Evolutionary conservation across 92 coral and sea anemone species (phyloP), one percentile per base, ranked within the genome.

Genomic region (Parazoanthus atlanticus): DNA sequence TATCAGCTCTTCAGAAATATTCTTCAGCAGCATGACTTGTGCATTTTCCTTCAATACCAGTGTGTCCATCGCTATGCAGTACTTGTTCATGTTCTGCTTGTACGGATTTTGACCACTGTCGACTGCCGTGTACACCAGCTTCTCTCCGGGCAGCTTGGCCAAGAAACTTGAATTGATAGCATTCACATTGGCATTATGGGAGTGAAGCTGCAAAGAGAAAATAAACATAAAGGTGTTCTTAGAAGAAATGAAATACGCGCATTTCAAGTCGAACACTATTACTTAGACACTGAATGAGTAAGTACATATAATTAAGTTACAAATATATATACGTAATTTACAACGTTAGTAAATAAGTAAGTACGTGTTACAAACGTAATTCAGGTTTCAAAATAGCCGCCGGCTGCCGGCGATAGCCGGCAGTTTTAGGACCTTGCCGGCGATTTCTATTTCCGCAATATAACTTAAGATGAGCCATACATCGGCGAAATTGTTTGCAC

Each of bases 21-120:
- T 92, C 86, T 92, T 92, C 26, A 92, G 79, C 23, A 92, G 47
- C 94, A 92, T 92, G 38, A 92, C 94, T 74, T 92, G 94, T 36
- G 94, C 94, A 32, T 91, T 88, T 28, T 79, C 76, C 86, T 89
- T 92, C 28, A 92, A 78, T 11, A 92, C 90, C 76, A 92, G 89
- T 76, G 30, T 89, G 70, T 92, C 92, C 94, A 92, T 92, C 11
- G 94, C 94, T 40, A 86, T 86, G 36, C 90, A 91, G 76, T 92
- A 92, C 81, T 92, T 92, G 90, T 88, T 86, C 88, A 92, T 86
- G 73, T 92, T 89, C 15, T 86, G 75, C 34, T 38, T 66, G 84
- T 89, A 92, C 3, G 94, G 94, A 31, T 81, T 26, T 19, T 38
- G 90, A 33, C 94, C 94, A 34, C 47, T 77, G 76, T 92, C 94